These are phyloP conservation scores for Chionoecetes opilio DNA, from an alignment of 1,140 invertebrate species.

Conservation along the genomic window DNA sequence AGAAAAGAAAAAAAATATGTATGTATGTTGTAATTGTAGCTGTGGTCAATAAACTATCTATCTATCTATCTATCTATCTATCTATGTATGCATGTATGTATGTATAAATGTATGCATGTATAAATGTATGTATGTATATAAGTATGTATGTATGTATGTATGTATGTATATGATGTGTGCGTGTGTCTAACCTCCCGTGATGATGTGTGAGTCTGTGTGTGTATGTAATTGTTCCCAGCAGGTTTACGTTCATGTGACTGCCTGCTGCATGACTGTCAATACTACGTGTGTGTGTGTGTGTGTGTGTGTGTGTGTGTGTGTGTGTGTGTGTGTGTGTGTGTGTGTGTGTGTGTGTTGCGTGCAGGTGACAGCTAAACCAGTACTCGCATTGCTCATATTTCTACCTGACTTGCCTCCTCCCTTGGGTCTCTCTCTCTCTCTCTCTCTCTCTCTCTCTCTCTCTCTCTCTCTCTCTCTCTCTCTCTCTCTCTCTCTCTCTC, in stretches of 20 bases:
- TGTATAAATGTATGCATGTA: slow-evolving; percentile 15
- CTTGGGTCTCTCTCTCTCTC: slow-evolving; percentile 33
- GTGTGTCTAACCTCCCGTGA: no score
- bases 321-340: slow-evolving; percentile 49
- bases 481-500: not conserved
- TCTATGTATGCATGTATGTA: slow-evolving; percentile 29
- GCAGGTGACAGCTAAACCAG: not conserved
- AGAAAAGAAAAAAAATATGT: no score
- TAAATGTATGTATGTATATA: not conserved
- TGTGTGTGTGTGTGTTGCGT: slow-evolving; percentile 43
- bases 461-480: not conserved
- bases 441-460: not conserved
- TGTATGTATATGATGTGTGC: not conserved
- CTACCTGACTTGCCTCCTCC: not conserved
- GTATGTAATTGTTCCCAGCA: not conserved
- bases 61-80: not conserved
- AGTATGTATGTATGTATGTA: not conserved
- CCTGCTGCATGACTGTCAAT: not conserved
- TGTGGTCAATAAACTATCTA: no score
- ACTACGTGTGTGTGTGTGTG: slow-evolving; percentile 20
- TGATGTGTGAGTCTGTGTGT: not conserved
- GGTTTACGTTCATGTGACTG: not conserved
- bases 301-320: slow-evolving; percentile 44
- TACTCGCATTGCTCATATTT: not conserved
- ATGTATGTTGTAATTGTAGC: no score